Evolutionary conservation across 2,797 vertebrate genomes (phyloP).

Genomic region (Microctenopoma stevenorrisi): DNA sequence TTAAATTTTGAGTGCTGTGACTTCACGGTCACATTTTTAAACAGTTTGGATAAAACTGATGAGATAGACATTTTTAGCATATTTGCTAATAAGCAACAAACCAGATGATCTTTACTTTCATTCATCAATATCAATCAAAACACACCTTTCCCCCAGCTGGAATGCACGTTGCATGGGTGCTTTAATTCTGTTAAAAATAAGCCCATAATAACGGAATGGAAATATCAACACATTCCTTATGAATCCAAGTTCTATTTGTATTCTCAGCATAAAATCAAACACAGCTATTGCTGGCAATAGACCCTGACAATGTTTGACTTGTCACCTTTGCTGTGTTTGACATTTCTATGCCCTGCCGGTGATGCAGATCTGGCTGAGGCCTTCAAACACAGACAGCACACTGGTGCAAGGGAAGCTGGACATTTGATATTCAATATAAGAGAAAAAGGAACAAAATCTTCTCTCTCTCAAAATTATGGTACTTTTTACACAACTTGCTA

Average conservation of each 20-base stretch:
- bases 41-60: too few species aligned
- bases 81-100: too few species aligned
- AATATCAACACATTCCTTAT: not conserved
- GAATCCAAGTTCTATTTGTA: slow-evolving; percentile 2
- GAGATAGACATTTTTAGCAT: too few species aligned
- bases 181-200: too few species aligned
- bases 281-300: slow-evolving; percentile 2
- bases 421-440: not conserved
- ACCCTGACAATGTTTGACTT: slow-evolving; percentile 4
- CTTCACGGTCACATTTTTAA: too few species aligned
- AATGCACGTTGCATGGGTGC: too few species aligned
- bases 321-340: slow-evolving; percentile 10
- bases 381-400: not conserved
- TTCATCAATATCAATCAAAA: too few species aligned
- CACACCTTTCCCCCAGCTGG: too few species aligned
- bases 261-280: slow-evolving; percentile 5
- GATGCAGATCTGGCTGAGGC: slow-evolving; percentile 1
- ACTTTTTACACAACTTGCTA: not conserved
- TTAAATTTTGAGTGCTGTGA: too few species aligned
- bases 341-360: slow-evolving; percentile 1
- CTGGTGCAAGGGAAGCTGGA: not conserved
- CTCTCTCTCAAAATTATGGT: not conserved
- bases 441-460: not conserved
- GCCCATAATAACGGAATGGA: too few species aligned
- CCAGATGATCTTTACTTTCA: too few species aligned